phyloP scores from a whole-genome alignment of 2,888 invertebrate genomes.

The Euphydryas editha region DNA sequence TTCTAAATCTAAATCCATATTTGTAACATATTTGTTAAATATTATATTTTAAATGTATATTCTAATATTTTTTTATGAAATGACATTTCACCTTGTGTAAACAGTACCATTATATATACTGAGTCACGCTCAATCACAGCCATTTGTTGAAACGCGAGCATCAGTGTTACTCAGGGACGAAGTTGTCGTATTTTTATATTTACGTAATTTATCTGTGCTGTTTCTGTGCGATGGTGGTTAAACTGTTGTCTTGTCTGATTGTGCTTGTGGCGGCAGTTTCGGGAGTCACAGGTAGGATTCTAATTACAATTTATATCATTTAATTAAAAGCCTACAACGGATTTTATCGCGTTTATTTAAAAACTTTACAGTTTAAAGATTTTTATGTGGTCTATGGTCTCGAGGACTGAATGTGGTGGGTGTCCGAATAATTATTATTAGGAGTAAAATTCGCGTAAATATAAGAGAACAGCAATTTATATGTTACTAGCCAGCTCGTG shows the following conservation, averaged over 20 bases:
- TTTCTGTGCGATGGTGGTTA: constrained; percentile 10
- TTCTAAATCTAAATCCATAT: no score
- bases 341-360: no score
- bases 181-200: not conserved
- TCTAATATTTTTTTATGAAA: not conserved
- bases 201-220: not conserved
- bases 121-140: not conserved
- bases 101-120: not conserved
- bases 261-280: constrained; percentile 5
- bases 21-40: no score
- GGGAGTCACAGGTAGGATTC: constrained; percentile 17
- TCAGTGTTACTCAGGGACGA: not conserved
- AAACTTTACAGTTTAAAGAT: no score
- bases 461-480: no score
- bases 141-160: not conserved
- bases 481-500: no score
- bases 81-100: not conserved
- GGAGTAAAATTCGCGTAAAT: no score
- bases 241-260: constrained; percentile 14
- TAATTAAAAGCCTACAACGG: no score
- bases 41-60: not conserved
- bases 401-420: no score
- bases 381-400: no score
- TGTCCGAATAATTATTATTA: no score
- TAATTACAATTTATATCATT: not conserved